Evolutionary conservation across 2,113 vertebrate genomes (phyloP), one percentile per base, ranked within the genome.

Genomic region (Marmota flaviventris): DNA sequence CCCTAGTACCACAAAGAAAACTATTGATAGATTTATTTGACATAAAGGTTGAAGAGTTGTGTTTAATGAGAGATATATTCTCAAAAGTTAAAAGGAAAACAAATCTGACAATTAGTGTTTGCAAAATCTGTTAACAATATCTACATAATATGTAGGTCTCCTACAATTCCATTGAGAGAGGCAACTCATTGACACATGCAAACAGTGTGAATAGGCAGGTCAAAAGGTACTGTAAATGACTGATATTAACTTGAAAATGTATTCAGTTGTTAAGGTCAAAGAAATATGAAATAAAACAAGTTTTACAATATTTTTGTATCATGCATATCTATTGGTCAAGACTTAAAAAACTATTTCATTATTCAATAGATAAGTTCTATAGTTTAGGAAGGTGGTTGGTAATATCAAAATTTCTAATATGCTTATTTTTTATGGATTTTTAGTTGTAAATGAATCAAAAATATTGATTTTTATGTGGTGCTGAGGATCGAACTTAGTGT

Each of bases 341-440:
- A n/a, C 56, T 81, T 85, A 16, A 79, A 65, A 81, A 25, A 78
- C 89, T 65, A 13, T 67, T 85, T 96, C 73, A 69, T 22, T 79
- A 8, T 85, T 89, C 45, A 85, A 75, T 85, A 72, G 18, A 92
- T 63, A 75, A 70, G 12, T 48, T 3, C 0, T 72, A 11, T 29
- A 78, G 65, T 93, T 84, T 88, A 83, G 25, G 63, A 84, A 70
- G 85, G 58, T 37, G 61, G 76, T 45, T 95, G 20, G 39, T 69
- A 69, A 17, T 37, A 58, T 89, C 90, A 48, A 25, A 84, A 70
- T 89, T 85, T 96, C 58, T 81, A 58, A 48, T 85, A 14, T 96
- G 5, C 16, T 79, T 89, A 53, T 53, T 53, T 4, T 53, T 53
- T 51, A 51, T 51, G 17, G 17, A 17, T 53, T 53, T 53, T 4